Conservation (phyloP, 2,113 vertebrate genomes). For the Penelope pileata region DNA sequence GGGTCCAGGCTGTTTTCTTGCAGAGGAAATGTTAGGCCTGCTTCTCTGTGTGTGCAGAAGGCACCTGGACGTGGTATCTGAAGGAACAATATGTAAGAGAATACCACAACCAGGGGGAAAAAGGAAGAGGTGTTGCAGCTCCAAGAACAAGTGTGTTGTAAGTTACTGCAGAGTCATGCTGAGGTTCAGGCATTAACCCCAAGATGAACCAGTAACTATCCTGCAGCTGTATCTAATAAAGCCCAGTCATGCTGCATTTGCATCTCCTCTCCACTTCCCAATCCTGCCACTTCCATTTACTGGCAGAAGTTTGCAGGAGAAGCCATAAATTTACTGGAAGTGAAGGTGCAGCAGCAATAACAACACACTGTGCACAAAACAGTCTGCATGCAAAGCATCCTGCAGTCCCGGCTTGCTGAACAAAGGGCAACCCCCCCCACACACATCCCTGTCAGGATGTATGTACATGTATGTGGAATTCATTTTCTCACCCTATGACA, state of each 20-base stretch:
- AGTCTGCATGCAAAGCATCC: not conserved
- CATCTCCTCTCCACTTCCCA: not conserved
- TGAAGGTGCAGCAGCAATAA: not conserved
- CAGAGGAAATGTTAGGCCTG: not conserved
- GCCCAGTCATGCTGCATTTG: not conserved
- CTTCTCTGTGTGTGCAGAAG: constrained; percentile 11
- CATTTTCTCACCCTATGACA: not conserved
- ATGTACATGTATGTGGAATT: not conserved
- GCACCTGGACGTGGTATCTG: not conserved
- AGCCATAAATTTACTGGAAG: not conserved
- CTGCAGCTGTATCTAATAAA: not conserved
- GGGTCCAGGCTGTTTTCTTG: not conserved
- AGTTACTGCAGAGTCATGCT: not conserved
- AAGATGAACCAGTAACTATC: not conserved
- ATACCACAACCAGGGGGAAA: not conserved
- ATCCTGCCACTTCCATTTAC: not conserved
- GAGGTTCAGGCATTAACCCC: not conserved
- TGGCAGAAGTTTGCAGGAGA: not conserved
- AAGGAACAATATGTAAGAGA: not conserved
- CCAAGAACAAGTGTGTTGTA: not conserved
- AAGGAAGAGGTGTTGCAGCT: not conserved
- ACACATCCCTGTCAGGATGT: fast-evolving
- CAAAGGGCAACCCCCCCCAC: not conserved
- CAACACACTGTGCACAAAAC: not conserved
- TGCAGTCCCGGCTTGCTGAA: not conserved